Evolutionary conservation across 2,888 invertebrate species (phyloP).

Genomic region (Druceiella hillmani): DNA sequence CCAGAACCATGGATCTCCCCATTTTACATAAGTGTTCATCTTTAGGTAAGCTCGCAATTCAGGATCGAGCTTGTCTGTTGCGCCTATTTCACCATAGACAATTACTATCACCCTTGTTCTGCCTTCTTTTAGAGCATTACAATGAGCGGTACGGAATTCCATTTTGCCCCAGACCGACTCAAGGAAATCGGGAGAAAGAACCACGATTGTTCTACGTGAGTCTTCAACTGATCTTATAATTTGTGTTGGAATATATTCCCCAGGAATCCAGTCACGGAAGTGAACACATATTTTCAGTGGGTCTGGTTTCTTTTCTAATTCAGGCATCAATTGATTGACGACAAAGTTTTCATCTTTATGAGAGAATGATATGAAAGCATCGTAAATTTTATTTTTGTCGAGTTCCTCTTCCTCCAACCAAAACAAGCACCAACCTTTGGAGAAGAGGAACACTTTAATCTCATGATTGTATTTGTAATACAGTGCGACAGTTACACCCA

Average conservation of each 20-base stretch:
- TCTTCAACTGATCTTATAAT: constrained; percentile 66
- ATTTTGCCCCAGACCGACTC: constrained; percentile 70
- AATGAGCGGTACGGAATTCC: constrained; percentile 72
- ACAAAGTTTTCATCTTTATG: constrained; percentile 71
- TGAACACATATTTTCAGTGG: constrained; percentile 69
- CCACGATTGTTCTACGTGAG: constrained; percentile 63
- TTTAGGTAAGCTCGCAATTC: constrained; percentile 66
- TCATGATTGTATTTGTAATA: constrained; percentile 53
- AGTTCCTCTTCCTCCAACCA: constrained; percentile 63
- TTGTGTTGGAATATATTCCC: constrained; percentile 67
- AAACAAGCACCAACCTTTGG: constrained; percentile 55
- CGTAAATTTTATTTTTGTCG: constrained; percentile 62
- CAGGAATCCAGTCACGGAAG: constrained; percentile 67
- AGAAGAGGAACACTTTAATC: constrained; percentile 63
- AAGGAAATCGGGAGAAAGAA: constrained; percentile 66
- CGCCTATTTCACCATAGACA: constrained; percentile 64
- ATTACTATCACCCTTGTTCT: constrained; percentile 66
- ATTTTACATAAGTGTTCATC: constrained; percentile 75
- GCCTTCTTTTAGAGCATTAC: constrained; percentile 61
- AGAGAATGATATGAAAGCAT: constrained; percentile 78
- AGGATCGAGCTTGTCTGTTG: constrained; percentile 56
- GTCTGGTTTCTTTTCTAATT: constrained; percentile 57
- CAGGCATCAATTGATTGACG: constrained; percentile 56
- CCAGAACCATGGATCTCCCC: constrained; percentile 83
- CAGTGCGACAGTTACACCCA: constrained; percentile 41